phyloP scores from a whole-genome alignment of 64 coral and sea anemone genomes.

The Cladopsammia gracilis region DNA sequence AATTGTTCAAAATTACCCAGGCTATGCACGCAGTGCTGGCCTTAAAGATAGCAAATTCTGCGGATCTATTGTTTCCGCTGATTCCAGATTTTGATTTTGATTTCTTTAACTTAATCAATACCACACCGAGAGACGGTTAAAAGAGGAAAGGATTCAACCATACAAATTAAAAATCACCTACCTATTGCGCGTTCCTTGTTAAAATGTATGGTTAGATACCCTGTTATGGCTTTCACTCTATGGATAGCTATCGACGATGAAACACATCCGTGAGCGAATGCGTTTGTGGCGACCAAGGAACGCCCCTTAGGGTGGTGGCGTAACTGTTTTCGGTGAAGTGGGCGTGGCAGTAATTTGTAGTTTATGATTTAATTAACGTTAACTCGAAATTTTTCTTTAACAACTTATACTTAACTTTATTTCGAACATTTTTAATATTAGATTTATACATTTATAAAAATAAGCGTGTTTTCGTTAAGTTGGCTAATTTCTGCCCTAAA shows the following conservation, averaged over 20 bases:
- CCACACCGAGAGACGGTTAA: no score
- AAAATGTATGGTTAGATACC: not conserved
- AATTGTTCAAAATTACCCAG: no score
- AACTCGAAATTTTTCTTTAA: not conserved
- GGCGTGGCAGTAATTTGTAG: conserved; percentile 21
- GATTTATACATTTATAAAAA: no score
- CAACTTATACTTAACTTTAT: no score
- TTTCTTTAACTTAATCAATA: no score
- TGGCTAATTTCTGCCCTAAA: not conserved
- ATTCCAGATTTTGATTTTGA: no score
- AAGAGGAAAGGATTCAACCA: not conserved
- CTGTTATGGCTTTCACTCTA: not conserved
- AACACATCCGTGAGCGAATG: not conserved
- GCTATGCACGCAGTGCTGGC: no score
- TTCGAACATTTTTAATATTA: not conserved
- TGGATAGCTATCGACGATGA: not conserved
- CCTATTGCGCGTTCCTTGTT: not conserved
- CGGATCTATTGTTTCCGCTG: no score
- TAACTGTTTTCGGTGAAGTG: not conserved
- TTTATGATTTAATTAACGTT: not conserved
- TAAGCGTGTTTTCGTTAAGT: not conserved
- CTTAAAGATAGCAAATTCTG: no score
- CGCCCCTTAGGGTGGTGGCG: conserved; percentile 5
- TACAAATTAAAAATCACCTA: not conserved
- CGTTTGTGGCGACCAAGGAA: not conserved